Evolutionary conservation across 2,797 vertebrate genomes (phyloP), one percentile per base, ranked within the genome.

Genomic region (Premnoplex brunnescens): DNA sequence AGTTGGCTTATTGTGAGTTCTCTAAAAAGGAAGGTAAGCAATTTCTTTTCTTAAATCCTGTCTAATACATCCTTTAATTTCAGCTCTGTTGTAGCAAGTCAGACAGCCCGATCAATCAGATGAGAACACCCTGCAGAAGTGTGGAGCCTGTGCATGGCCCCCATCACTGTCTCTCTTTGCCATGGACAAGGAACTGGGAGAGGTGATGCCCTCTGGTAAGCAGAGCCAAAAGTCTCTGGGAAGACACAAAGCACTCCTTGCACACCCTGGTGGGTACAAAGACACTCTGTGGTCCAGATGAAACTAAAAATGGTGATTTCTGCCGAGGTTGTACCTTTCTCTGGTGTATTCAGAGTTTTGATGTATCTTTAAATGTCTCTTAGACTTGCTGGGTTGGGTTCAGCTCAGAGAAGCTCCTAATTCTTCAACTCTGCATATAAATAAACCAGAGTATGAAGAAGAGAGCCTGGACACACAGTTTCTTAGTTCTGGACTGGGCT

Each of bases 221-320:
- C 49, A 67, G 56, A 71, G 28, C 18, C 56, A 75, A 48, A 30
- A 67, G 14, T 12, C 37, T 20, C 64, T 30, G 28, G 36, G 56
- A 48, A 36, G 59, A 4, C n/a, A 39, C 60, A 27, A 48, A 59
- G 56, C 49, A 12, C 10, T 66, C 60, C 30, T 66, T 37, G 30
- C 12, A 1, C 6, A 4, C 2, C 27, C 2, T 1, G 4, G 6
- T 26, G 34, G 28, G 7, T 24, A 71, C 32, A 52, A 63, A 67
- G 63, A 1, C 28, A 32, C 58, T 36, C 18, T 30, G 6, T 0
- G 0, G 32, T 41, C 41, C 55, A 54, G 21, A 9, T 22, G 54
- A 49, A 37, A 22, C 44, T 78, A 55, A 48, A 44, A 63, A 41
- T 0, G 1, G 10, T 15, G 11, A 7, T 12, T 71, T 85, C 69